Evolutionary conservation across 1,140 invertebrate species (phyloP).

Genomic region (Cotesia vestalis): DNA sequence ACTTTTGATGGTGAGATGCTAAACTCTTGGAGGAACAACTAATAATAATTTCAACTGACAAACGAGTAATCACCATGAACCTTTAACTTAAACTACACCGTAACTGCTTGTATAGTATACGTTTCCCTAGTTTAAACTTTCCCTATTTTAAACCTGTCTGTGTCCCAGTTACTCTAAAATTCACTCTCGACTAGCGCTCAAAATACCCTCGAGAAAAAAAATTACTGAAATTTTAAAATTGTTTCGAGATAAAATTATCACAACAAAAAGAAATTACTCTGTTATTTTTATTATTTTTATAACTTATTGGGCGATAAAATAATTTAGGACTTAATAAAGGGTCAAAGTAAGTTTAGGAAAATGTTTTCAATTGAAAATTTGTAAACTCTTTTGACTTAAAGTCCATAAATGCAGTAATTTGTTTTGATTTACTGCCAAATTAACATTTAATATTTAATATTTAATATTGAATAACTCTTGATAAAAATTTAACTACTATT

Average conservation of each 20-base stretch:
- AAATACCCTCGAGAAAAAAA: slow-evolving; percentile 31
- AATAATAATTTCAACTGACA: slow-evolving; percentile 1
- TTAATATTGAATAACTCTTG: too few species aligned
- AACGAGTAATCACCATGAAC: background rate
- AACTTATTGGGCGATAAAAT: too few species aligned
- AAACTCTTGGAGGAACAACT: too few species aligned
- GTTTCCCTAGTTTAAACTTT: slow-evolving; percentile 31
- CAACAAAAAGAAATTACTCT: too few species aligned
- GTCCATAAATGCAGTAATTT: background rate
- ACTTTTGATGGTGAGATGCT: too few species aligned
- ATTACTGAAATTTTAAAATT: slow-evolving; percentile 8
- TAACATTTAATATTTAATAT: slow-evolving; percentile 1
- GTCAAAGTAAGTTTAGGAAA: too few species aligned
- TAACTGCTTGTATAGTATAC: background rate
- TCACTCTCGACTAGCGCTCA: slow-evolving; percentile 22
- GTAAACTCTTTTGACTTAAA: background rate
- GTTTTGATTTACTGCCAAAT: background rate
- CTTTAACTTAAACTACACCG: background rate
- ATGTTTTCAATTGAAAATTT: background rate
- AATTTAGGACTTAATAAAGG: too few species aligned
- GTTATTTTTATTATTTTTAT: too few species aligned
- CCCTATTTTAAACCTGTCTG: slow-evolving; percentile 36
- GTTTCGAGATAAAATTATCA: background rate
- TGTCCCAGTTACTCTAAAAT: slow-evolving; percentile 27
- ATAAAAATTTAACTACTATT: too few species aligned